Evolutionary conservation across 64 coral and sea anemone species (phyloP).

Genomic region (Orbicella faveolata): DNA sequence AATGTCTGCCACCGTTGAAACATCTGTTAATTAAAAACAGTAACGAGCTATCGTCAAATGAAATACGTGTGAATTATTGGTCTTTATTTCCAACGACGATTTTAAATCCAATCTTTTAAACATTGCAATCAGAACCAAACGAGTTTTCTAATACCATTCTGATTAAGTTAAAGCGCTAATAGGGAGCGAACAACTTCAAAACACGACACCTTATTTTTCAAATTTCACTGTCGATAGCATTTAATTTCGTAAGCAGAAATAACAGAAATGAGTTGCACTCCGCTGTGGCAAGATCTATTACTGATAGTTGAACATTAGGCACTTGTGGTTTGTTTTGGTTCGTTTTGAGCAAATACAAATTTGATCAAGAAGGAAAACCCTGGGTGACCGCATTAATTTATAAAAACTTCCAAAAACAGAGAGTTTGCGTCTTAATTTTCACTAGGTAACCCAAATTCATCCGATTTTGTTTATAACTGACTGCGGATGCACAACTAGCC

Average conservation of each 20-base stretch:
- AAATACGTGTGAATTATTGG: too few species aligned
- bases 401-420: too few species aligned
- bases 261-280: not conserved
- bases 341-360: not conserved
- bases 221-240: not conserved
- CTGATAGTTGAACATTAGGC: not conserved
- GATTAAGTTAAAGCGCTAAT: not conserved
- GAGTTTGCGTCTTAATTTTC: too few species aligned
- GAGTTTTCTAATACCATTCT: not conserved
- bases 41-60: too few species aligned
- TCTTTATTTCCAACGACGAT: too few species aligned
- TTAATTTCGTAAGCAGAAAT: not conserved
- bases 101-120: too few species aligned
- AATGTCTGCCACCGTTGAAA: too few species aligned
- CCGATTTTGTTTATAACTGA: too few species aligned
- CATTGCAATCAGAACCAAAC: not conserved
- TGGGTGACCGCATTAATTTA: not conserved
- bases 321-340: not conserved
- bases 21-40: too few species aligned
- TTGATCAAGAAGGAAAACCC: not conserved
- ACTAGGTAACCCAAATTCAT: too few species aligned
- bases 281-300: not conserved
- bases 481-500: too few species aligned
- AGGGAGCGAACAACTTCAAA: not conserved
- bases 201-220: not conserved